Percentiles rank a stretch among this genome's conserved stretches.
Conservation (phyloP, 2,797 vertebrate species). For the Huso huso region DNA sequence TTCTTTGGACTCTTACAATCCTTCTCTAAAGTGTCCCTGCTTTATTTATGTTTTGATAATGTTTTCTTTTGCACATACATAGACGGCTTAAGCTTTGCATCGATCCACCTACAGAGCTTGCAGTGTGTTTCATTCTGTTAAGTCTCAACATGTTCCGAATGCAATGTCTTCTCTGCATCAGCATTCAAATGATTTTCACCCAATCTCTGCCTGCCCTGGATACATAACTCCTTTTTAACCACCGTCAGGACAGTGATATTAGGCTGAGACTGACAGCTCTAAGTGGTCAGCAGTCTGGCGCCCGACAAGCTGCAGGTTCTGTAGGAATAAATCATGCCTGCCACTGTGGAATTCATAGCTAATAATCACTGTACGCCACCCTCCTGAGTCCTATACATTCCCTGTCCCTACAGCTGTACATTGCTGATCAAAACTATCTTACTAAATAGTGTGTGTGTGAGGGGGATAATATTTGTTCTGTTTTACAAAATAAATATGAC, state of each 20-base stretch:
- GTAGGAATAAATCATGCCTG: slow-evolving; percentile 43
- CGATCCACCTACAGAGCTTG: too few relatives aligned
- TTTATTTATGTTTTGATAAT: too few relatives aligned
- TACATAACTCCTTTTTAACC: too few relatives aligned
- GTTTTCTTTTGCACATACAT: too few relatives aligned
- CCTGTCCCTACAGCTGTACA: slow-evolving; percentile 10
- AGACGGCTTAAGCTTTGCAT: too few relatives aligned
- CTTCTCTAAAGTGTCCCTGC: too few relatives aligned
- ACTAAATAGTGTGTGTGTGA: background rate
- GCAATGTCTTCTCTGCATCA: too few relatives aligned
- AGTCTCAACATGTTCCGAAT: too few relatives aligned
- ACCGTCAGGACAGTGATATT: slow-evolving; percentile 34
- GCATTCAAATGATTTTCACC: too few relatives aligned
- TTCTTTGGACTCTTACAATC: too few relatives aligned
- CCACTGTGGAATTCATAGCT: slow-evolving; percentile 40
- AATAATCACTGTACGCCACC: slow-evolving; percentile 36
- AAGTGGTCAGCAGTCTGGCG: slow-evolving; percentile 26
- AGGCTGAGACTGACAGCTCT: slow-evolving; percentile 15
- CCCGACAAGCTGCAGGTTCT: slow-evolving; percentile 35
- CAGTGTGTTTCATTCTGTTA: too few relatives aligned
- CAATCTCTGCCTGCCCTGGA: too few relatives aligned
- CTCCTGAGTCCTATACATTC: background rate
- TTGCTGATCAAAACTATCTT: slow-evolving; percentile 31
- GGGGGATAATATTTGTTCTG: slow-evolving; percentile 10
- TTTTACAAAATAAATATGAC: slow-evolving; percentile 8